Evolutionary conservation across 2,888 invertebrate species (phyloP).

Genomic region (Oligia fasciuncula): DNA sequence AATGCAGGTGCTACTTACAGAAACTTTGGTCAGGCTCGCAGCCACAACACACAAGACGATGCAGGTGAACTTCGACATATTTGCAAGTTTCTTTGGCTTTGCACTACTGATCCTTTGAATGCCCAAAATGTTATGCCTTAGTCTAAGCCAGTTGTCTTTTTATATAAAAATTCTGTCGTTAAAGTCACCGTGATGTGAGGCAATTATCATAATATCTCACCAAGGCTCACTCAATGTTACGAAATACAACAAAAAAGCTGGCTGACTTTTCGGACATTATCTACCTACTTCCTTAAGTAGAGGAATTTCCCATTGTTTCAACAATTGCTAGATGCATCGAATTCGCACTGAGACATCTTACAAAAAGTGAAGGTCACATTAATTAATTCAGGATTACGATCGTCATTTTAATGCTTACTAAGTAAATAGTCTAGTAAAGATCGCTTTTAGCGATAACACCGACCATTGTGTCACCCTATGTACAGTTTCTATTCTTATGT

Average conservation of each 20-base stretch:
- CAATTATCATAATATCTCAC: constrained; percentile 63
- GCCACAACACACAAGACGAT: constrained; percentile 56
- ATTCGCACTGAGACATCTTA: constrained; percentile 9
- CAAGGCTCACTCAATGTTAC: constrained; percentile 58
- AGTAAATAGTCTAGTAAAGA: neutral
- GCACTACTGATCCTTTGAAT: constrained; percentile 41
- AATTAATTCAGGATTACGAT: constrained; percentile 16
- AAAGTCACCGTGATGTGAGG: constrained; percentile 49
- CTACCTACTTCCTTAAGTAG: constrained; percentile 39
- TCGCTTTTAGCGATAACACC: no score
- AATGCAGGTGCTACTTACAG: constrained; percentile 51
- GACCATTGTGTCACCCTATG: no score
- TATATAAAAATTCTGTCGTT: constrained; percentile 57
- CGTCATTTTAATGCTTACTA: neutral
- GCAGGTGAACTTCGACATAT: constrained; percentile 60
- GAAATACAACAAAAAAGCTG: constrained; percentile 58
- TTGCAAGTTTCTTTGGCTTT: constrained; percentile 30
- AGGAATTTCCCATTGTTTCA: constrained; percentile 64
- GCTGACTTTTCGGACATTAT: constrained; percentile 38
- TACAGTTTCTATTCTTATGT: no score
- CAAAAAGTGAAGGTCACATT: constrained; percentile 15
- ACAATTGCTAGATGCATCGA: constrained; percentile 20
- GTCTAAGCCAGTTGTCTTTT: constrained; percentile 43
- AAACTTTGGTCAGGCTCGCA: constrained; percentile 55
- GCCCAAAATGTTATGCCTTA: constrained; percentile 44